Conservation (phyloP, 2,797 vertebrate genomes). For the Nyctibius grandis region DNA sequence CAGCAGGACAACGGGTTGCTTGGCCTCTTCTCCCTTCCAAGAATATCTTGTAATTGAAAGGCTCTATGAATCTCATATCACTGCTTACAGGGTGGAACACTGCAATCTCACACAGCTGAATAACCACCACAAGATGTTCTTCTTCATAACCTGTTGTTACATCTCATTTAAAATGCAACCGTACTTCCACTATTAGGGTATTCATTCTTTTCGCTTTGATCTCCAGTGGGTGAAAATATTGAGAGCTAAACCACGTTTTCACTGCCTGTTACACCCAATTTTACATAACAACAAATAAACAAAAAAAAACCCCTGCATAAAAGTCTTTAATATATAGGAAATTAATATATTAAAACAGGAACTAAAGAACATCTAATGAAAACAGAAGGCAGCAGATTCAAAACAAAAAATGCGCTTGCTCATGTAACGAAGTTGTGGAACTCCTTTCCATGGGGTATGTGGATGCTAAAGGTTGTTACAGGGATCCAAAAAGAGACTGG, state of each 20-base stretch:
- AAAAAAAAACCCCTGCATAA: background rate
- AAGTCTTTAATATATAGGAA: background rate
- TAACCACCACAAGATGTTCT: conserved; percentile 33
- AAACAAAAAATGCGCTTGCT: background rate
- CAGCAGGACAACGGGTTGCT: background rate
- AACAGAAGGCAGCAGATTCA: background rate
- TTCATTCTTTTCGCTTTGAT: conserved; percentile 18
- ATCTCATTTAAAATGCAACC: conserved; percentile 36
- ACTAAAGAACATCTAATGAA: background rate
- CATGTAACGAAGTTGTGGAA: background rate
- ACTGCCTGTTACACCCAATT: background rate
- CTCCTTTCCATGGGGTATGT: background rate
- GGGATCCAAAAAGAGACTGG: background rate
- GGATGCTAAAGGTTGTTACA: background rate
- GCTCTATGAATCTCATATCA: background rate
- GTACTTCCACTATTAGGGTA: background rate
- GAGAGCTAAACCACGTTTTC: background rate
- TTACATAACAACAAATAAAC: background rate
- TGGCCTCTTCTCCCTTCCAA: background rate
- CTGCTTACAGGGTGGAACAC: background rate
- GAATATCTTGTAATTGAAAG: background rate
- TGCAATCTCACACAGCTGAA: conserved; percentile 14
- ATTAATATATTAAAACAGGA: background rate
- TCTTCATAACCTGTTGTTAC: conserved; percentile 29
- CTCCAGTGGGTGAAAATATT: background rate